phyloP scores from a whole-genome alignment of 2,113 vertebrate genomes.

The Podilymbus podiceps region DNA sequence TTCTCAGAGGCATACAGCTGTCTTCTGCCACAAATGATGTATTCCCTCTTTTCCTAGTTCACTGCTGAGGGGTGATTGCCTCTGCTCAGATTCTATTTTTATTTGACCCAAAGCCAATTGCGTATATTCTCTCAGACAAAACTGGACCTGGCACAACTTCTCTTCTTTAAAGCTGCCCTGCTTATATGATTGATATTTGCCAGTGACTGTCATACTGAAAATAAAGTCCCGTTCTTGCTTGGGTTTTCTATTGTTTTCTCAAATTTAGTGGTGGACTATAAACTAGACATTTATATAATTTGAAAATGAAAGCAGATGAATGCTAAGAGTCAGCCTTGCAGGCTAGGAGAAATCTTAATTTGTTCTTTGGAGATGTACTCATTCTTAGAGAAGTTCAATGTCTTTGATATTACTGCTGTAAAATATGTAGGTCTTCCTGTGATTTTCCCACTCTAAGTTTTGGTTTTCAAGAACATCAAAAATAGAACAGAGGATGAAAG shows the following conservation, averaged over 20 bases:
- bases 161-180: not conserved
- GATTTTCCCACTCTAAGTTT: not conserved
- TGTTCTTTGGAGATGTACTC: not conserved
- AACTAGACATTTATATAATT: not conserved
- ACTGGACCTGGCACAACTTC: conserved; percentile 21
- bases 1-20: conserved; percentile 30
- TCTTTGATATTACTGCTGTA: not conserved
- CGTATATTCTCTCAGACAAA: conserved; percentile 28
- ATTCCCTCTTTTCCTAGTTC: not conserved
- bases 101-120: conserved; percentile 63
- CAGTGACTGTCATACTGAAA: not conserved
- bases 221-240: not conserved
- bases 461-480: conserved; percentile 16
- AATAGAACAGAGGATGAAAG: conserved; percentile 9
- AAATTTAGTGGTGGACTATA: not conserved
- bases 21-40: conserved; percentile 19
- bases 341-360: not conserved
- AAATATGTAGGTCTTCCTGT: conserved; percentile 35
- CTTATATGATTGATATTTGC: conserved; percentile 47
- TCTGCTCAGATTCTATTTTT: conserved; percentile 65
- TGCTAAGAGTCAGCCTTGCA: not conserved
- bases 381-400: not conserved
- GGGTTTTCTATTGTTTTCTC: conserved; percentile 5
- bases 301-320: conserved; percentile 3
- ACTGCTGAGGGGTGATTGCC: not conserved